Conservation (phyloP, 2,797 vertebrate genomes). For the Phoebastria nigripes region DNA sequence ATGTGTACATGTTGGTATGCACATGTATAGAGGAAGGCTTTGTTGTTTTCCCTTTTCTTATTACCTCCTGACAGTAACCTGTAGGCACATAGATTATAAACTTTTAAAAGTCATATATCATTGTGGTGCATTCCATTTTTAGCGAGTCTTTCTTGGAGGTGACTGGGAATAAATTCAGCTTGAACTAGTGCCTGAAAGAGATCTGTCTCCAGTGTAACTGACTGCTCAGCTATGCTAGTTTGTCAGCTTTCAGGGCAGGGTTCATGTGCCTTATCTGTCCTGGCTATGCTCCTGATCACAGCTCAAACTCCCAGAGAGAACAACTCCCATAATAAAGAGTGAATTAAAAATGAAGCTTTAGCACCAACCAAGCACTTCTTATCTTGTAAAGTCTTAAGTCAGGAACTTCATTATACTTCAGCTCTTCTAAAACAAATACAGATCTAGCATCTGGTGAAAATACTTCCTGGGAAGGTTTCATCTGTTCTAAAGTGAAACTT, state of each 20-base stretch:
- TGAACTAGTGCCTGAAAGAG: background rate
- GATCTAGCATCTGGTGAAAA: slow-evolving; percentile 1
- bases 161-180: slow-evolving; percentile 26
- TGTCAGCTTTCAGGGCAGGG: slow-evolving; percentile 16
- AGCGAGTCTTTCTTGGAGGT: background rate
- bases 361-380: slow-evolving; percentile 38
- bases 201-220: background rate
- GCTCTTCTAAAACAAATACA: slow-evolving; percentile 3
- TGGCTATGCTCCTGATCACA: slow-evolving; percentile 45
- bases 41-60: background rate
- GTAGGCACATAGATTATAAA: background rate
- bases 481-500: background rate
- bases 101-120: background rate
- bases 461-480: background rate
- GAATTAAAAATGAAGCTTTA: slow-evolving; percentile 59
- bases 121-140: background rate
- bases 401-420: slow-evolving; percentile 31
- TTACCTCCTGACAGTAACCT: background rate
- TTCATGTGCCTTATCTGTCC: slow-evolving; percentile 30
- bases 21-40: background rate
- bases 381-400: slow-evolving; percentile 50
- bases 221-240: background rate
- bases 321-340: slow-evolving; percentile 40
- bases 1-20: background rate
- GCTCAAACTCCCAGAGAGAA: slow-evolving; percentile 31